These are phyloP conservation scores for Cremastobaeus sp. DNA, from an alignment of 2,888 invertebrate genomes.

Conservation along the genomic window DNA sequence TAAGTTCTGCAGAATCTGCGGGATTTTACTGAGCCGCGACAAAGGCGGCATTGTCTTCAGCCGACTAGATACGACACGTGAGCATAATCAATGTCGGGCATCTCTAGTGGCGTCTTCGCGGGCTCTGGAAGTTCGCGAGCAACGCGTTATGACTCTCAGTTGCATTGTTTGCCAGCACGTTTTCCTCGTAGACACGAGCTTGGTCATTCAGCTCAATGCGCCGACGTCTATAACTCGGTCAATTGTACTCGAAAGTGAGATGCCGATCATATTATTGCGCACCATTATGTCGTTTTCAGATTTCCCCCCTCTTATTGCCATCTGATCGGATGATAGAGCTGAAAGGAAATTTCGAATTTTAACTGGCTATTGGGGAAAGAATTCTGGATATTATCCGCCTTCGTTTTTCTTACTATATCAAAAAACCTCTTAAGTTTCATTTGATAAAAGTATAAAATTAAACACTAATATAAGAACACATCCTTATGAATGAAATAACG, in stretches of 20 bases:
- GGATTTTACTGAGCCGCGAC: conserved; percentile 12
- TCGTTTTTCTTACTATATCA: too few relatives aligned
- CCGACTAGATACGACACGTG: conserved; percentile 72
- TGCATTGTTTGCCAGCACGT: conserved; percentile 70
- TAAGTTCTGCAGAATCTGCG: conserved; percentile 30
- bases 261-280: conserved; percentile 21
- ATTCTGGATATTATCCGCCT: too few relatives aligned
- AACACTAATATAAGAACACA: too few relatives aligned
- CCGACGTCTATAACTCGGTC: conserved; percentile 43
- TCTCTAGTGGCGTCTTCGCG: conserved; percentile 66
- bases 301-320: too few relatives aligned
- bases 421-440: too few relatives aligned
- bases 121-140: conserved; percentile 59
- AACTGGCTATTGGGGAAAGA: too few relatives aligned
- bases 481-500: too few relatives aligned
- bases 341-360: too few relatives aligned
- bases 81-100: conserved; percentile 74
- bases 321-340: neutral
- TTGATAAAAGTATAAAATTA: too few relatives aligned
- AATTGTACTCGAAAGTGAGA: conserved; percentile 23
- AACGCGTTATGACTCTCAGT: conserved; percentile 66
- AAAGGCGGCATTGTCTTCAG: conserved; percentile 66
- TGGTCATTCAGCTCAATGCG: conserved; percentile 31
- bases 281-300: conserved; percentile 12
- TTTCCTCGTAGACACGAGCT: conserved; percentile 46